Evolutionary conservation across 2,113 vertebrate genomes (phyloP).

Genomic region (Naja naja): DNA sequence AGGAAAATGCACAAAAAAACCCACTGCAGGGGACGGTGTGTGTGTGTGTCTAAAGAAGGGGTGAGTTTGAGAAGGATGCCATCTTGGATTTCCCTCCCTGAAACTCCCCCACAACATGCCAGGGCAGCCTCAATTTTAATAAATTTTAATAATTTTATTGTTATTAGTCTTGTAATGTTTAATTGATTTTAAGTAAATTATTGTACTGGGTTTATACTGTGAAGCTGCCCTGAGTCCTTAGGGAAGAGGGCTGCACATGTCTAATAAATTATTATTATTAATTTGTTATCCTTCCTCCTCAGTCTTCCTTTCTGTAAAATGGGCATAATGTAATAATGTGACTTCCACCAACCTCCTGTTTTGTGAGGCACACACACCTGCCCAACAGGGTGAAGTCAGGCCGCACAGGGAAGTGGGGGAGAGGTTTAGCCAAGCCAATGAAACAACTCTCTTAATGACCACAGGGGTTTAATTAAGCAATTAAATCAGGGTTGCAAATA

Average conservation of each 20-base stretch:
- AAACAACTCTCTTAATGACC: not conserved
- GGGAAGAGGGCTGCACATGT: too few relatives aligned
- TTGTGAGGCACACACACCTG: not conserved
- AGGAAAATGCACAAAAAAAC: too few relatives aligned
- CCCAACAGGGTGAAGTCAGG: not conserved
- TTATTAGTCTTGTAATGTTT: too few relatives aligned
- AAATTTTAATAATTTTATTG: too few relatives aligned
- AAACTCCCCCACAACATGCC: too few relatives aligned
- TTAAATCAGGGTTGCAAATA: not conserved
- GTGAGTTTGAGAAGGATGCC: not conserved
- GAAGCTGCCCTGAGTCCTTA: too few relatives aligned
- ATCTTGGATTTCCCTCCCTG: not conserved
- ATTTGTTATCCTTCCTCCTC: not conserved
- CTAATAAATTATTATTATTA: too few relatives aligned
- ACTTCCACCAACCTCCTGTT: not conserved
- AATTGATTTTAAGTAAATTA: too few relatives aligned
- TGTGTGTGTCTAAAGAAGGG: not conserved
- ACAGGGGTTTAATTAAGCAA: not conserved
- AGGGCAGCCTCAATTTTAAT: not conserved
- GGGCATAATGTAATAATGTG: fast-evolving
- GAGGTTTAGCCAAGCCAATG: not conserved
- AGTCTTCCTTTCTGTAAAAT: not conserved
- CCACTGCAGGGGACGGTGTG: not conserved
- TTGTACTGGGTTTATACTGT: too few relatives aligned
- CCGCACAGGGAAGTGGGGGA: not conserved